A percentile compares a stretch with the other conserved stretches of the same genome.
Evolutionary conservation across 2,888 invertebrate genomes (phyloP).

Genomic region (Subacronicta megacephala): DNA sequence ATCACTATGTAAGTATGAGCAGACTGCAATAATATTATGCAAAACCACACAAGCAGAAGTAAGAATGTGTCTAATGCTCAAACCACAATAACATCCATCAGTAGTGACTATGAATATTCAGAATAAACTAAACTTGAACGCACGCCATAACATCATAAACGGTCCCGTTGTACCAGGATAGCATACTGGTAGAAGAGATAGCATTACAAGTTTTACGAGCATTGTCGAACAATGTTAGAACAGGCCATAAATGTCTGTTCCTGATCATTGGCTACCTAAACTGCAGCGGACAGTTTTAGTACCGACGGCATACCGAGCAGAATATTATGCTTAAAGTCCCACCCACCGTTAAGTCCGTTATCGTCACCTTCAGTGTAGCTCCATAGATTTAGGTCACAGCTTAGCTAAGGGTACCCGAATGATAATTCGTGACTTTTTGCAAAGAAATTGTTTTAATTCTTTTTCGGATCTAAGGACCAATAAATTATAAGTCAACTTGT

Average conservation of each 20-base stretch:
- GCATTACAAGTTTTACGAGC: conserved; percentile 28
- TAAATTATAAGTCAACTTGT: not conserved
- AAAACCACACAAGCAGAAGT: conserved; percentile 1
- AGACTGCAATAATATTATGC: not conserved
- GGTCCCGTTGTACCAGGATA: conserved; percentile 38
- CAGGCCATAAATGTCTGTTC: conserved; percentile 15
- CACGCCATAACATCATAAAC: conserved; percentile 24
- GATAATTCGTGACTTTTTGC: too few species aligned
- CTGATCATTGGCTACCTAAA: conserved; percentile 11
- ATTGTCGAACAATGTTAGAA: conserved; percentile 18
- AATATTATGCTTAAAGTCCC: not conserved
- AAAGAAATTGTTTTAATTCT: too few species aligned
- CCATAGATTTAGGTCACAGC: not conserved
- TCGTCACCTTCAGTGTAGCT: not conserved
- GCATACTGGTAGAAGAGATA: conserved; percentile 33
- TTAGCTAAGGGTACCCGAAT: not conserved
- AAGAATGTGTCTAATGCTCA: conserved; percentile 6
- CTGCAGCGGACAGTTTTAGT: conserved; percentile 1
- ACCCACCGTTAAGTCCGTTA: not conserved
- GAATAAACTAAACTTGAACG: conserved; percentile 18
- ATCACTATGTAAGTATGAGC: too few species aligned
- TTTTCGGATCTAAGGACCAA: not conserved
- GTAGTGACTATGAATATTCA: conserved; percentile 39
- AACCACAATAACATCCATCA: conserved; percentile 8
- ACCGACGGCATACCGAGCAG: not conserved